Conservation (phyloP, 2,113 vertebrate genomes). For the Trichechus manatus region DNA sequence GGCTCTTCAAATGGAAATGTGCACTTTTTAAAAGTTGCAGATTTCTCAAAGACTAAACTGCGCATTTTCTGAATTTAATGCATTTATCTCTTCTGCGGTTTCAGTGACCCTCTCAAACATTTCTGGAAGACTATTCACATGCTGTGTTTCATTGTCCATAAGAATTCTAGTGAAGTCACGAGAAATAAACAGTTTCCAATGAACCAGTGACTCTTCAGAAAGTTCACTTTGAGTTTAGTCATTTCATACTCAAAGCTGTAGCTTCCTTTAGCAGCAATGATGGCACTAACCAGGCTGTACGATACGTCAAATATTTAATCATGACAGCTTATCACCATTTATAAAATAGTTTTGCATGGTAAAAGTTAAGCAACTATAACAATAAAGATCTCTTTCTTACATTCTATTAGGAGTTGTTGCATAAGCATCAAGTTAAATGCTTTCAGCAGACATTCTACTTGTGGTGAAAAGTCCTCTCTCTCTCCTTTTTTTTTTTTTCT, state of each 20-base stretch:
- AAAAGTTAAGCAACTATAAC: slow-evolving; percentile 23
- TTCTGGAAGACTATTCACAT: not conserved
- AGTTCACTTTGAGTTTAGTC: slow-evolving; percentile 47
- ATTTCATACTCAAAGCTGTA: slow-evolving; percentile 45
- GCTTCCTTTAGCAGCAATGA: not conserved
- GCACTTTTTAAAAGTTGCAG: slow-evolving; percentile 59
- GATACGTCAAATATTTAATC: not conserved
- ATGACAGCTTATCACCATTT: not conserved
- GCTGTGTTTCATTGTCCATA: slow-evolving; percentile 68
- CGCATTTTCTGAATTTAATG: slow-evolving; percentile 66
- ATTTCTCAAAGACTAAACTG: slow-evolving; percentile 67
- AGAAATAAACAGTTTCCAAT: not conserved
- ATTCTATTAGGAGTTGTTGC: not conserved
- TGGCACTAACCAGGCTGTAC: not conserved
- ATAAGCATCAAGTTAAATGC: not conserved
- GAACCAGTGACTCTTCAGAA: slow-evolving; percentile 53
- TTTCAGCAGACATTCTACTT: not conserved
- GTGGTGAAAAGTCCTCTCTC: not conserved
- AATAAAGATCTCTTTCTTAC: not conserved
- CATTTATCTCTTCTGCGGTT: slow-evolving; percentile 57
- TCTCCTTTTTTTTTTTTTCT: not conserved
- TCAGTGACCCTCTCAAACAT: slow-evolving; percentile 62
- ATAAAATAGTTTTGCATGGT: not conserved
- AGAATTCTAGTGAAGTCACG: slow-evolving; percentile 48
- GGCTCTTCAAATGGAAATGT: slow-evolving; percentile 48